Base-by-base conservation (phyloP, 2,888 invertebrate species). In the Troilus luridus region DNA sequence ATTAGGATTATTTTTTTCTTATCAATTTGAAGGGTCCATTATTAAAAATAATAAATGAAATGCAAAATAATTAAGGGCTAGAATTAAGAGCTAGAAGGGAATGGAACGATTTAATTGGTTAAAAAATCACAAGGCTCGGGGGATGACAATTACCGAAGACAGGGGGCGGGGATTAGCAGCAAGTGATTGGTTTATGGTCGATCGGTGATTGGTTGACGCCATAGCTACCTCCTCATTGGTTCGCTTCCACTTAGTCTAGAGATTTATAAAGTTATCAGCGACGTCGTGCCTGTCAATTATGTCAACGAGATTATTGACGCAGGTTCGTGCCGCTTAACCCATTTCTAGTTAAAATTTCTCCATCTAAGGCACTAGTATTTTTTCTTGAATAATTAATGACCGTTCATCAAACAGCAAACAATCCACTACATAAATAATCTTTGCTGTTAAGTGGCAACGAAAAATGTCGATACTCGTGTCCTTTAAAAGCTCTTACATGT, bases 191-290 rank as follows among this genome's bases (percentile, higher is more conserved):
- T 88, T 91, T 88, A 97, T 97, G 97, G 96, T 97, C 95, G 96
- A 96, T 94, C 97, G 96, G 95, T 95, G 96, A 94, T 95, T 95
- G 94, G 96, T 96, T 94, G 95, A 95, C 95, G 95, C 94, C 95
- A 96, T 94, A 95, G 95, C 94, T 95, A 95, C 94, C 95, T 95
- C 94, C 94, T 96, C 94, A 95, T 95, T 93, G 95, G 94, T 93
- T 54, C 56, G n/a, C 85, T 85, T 85, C 85, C 85, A 85, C 85
- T 85, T 85, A 85, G 85, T 56, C 85, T 58, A 56, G 56, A 11
- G 85, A 85, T 85, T 85, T 85, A 85, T n/a, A 85, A 56, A 58
- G 56, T 85, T 85, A 85, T 12, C 56, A 67, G 67, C 24, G 67
- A 24, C 24, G 24, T 24, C n/a, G 17, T 85, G 56, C 85, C 56